Evolutionary conservation across 1,140 invertebrate genomes (phyloP).

Genomic region (Drosophila mauritiana): DNA sequence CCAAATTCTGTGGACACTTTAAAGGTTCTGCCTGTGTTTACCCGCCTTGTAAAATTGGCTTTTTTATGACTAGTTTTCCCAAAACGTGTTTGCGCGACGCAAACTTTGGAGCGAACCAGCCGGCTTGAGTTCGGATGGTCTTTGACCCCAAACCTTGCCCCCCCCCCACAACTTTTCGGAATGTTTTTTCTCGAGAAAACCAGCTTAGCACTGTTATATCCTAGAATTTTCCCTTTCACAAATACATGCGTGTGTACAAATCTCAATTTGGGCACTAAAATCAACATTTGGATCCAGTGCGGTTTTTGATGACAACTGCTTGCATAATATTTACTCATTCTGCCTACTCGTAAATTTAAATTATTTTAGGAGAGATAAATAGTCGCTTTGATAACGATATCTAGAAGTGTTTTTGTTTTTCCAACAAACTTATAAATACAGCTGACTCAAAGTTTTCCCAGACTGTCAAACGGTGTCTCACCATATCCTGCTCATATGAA

Average conservation of each 20-base stretch:
- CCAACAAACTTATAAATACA: neutral
- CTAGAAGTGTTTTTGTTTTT: too few relatives aligned
- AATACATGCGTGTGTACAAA: too few relatives aligned
- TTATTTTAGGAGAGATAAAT: neutral
- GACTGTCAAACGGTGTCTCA: conserved; percentile 1
- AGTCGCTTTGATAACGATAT: neutral
- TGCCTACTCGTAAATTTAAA: neutral
- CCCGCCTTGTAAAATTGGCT: neutral
- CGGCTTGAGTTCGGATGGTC: conserved; percentile 6
- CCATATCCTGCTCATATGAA: conserved; percentile 11
- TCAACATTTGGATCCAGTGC: too few relatives aligned
- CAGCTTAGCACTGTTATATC: too few relatives aligned
- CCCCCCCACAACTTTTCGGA: neutral
- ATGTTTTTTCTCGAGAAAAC: neutral
- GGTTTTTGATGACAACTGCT: neutral
- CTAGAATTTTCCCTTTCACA: too few relatives aligned
- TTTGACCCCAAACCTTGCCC: conserved; percentile 19
- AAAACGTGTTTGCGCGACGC: conserved; percentile 23
- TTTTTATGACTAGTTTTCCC: conserved; percentile 17
- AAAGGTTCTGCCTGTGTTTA: conserved; percentile 15
- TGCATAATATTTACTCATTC: neutral
- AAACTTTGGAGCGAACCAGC: conserved; percentile 25
- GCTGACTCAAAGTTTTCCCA: conserved; percentile 5
- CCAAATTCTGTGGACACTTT: conserved; percentile 8
- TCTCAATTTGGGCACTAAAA: too few relatives aligned